Evolutionary conservation across 2,888 invertebrate genomes (phyloP).

Genomic region (Caradrina clavipalpis): DNA sequence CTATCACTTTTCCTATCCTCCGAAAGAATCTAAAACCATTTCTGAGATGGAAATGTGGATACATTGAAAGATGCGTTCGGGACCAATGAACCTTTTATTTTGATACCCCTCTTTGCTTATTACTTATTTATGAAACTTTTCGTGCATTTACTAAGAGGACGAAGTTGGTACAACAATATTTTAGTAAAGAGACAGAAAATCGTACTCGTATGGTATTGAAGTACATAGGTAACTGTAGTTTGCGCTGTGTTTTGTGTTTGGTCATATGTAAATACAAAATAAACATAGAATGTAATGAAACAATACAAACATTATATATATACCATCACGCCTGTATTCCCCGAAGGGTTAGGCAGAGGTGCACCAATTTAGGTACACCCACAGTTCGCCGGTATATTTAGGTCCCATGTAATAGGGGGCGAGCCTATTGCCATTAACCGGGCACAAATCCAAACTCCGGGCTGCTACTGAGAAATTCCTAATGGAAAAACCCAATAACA

Average conservation of each 20-base stretch:
- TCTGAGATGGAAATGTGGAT: slow-evolving; percentile 18
- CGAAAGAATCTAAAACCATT: slow-evolving; percentile 30
- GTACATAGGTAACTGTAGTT: slow-evolving; percentile 2
- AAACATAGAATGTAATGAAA: neutral
- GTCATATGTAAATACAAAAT: neutral
- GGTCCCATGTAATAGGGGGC: too few species aligned
- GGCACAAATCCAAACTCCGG: too few species aligned
- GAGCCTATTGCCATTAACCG: too few species aligned
- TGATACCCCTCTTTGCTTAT: slow-evolving; percentile 58
- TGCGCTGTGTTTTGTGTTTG: neutral
- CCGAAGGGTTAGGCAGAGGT: too few species aligned
- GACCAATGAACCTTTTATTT: slow-evolving; percentile 49
- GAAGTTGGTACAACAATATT: slow-evolving; percentile 3
- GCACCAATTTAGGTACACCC: too few species aligned
- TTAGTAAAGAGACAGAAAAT: slow-evolving; percentile 7
- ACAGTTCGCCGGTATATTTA: too few species aligned
- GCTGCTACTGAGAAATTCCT: too few species aligned
- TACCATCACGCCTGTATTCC: too few species aligned
- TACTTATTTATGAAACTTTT: slow-evolving; percentile 42
- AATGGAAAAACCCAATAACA: too few species aligned
- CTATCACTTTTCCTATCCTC: slow-evolving; percentile 4
- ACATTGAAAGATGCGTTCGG: slow-evolving; percentile 17
- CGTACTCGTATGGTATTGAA: slow-evolving; percentile 26
- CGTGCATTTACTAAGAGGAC: slow-evolving; percentile 2
- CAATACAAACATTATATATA: too few species aligned